Evolutionary conservation across 2,113 vertebrate species (phyloP).

Genomic region (Cinclus cinclus): DNA sequence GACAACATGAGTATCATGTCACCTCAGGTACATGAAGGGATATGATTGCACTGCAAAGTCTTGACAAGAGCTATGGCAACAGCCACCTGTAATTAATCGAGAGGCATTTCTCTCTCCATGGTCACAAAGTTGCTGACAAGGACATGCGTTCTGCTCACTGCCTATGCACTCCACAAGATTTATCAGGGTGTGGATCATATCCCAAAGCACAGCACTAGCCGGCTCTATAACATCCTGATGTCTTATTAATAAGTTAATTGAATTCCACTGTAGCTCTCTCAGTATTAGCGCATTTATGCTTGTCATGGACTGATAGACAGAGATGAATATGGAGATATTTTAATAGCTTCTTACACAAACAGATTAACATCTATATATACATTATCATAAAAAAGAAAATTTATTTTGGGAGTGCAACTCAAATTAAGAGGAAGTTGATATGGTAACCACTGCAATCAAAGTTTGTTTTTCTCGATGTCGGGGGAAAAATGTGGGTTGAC

Average conservation of each 20-base stretch:
- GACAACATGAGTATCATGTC: neutral
- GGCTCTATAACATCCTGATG: constrained; percentile 59
- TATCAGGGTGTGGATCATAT: constrained; percentile 35
- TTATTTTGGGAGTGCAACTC: constrained; percentile 27
- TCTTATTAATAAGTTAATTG: constrained; percentile 72
- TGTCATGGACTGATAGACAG: constrained; percentile 69
- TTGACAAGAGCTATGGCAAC: neutral
- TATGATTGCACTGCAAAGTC: neutral
- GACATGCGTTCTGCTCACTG: neutral
- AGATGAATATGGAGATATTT: constrained; percentile 61
- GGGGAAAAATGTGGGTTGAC: neutral
- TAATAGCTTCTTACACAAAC: constrained; percentile 59
- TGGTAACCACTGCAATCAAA: constrained; percentile 23
- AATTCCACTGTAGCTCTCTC: constrained; percentile 45
- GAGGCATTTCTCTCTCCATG: neutral
- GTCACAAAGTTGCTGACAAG: constrained; percentile 17
- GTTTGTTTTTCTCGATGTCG: constrained; percentile 2
- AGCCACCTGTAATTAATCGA: neutral
- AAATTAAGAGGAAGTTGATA: constrained; percentile 45
- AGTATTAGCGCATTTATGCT: constrained; percentile 44
- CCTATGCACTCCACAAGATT: constrained; percentile 22
- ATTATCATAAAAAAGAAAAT: constrained; percentile 55
- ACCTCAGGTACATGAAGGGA: neutral
- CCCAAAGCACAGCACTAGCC: constrained; percentile 36
- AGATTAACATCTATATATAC: constrained; percentile 55